These are phyloP conservation scores for Marmota flaviventris DNA, from an alignment of 2,113 vertebrate genomes.

Conservation along the genomic window DNA sequence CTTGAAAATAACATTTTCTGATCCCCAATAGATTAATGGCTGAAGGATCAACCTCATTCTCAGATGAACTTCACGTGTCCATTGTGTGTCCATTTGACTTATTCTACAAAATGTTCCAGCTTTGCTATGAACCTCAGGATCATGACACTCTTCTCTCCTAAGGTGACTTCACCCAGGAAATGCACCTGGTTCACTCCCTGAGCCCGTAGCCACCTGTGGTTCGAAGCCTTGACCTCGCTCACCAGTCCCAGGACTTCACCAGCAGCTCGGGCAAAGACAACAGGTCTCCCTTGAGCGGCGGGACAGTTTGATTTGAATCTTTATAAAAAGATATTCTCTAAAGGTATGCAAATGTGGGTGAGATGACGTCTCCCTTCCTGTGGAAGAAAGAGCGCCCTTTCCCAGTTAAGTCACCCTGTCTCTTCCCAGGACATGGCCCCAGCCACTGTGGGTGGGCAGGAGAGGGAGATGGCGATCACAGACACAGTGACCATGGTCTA, in stretches of 20 bases:
- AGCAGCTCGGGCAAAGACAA: fast-evolving
- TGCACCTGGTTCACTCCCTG: neutral
- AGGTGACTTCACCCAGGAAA: neutral
- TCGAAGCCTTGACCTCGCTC: neutral
- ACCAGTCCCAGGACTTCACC: neutral
- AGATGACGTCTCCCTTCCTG: neutral
- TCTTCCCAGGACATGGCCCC: fast-evolving
- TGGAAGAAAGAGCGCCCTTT: neutral
- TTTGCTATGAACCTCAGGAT: neutral
- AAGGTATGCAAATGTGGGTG: no score
- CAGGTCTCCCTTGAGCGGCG: fast-evolving
- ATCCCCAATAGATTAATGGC: neutral
- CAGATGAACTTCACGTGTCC: neutral
- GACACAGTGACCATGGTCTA: neutral
- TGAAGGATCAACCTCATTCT: neutral
- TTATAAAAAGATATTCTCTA: neutral
- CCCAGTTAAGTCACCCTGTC: fast-evolving
- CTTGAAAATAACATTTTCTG: slow-evolving; percentile 25
- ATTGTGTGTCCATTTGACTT: neutral
- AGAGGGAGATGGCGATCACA: neutral
- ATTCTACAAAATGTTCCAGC: neutral
- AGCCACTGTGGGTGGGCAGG: neutral
- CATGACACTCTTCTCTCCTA: neutral
- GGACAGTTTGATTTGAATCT: neutral
- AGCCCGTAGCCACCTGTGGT: neutral